Evolutionary conservation across 53 echinoderm and acorn worm species (phyloP).

Genomic region (Actinopyga echinites): DNA sequence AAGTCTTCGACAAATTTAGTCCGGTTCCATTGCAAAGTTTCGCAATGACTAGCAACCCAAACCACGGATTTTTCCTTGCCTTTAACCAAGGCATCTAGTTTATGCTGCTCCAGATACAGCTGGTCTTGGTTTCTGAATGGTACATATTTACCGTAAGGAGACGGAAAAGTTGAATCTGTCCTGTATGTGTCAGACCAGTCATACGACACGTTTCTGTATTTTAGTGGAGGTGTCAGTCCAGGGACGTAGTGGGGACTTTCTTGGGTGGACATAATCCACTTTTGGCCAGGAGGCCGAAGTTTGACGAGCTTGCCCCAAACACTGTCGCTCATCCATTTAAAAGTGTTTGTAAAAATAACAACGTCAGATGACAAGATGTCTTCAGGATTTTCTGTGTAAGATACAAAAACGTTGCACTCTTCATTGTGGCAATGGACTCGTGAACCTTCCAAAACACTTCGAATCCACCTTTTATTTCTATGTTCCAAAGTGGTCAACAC

Average conservation of each 20-base stretch:
- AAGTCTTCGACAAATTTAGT: slow-evolving; percentile 11
- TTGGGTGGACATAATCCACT: slow-evolving; percentile 38
- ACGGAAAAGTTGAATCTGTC: slow-evolving; percentile 23
- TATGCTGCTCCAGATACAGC: neutral
- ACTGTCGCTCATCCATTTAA: slow-evolving; percentile 1
- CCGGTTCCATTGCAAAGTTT: slow-evolving; percentile 30
- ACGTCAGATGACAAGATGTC: slow-evolving; percentile 11
- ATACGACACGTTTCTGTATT: neutral
- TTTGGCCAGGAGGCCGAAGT: slow-evolving; percentile 6
- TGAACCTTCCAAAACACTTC: slow-evolving; percentile 15
- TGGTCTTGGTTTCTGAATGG: neutral
- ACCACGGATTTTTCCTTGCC: slow-evolving; percentile 20
- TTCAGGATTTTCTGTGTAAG: neutral
- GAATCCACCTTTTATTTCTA: slow-evolving; percentile 12
- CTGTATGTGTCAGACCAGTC: slow-evolving; percentile 41
- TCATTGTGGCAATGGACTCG: neutral
- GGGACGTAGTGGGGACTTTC: slow-evolving; percentile 29
- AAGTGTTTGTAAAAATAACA: slow-evolving; percentile 32
- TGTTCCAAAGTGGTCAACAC: neutral
- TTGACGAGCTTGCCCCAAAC: neutral
- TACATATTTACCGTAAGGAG: slow-evolving; percentile 22
- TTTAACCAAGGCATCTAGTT: slow-evolving; percentile 13
- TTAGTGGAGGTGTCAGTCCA: slow-evolving; percentile 10
- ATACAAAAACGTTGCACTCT: neutral
- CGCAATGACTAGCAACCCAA: slow-evolving; percentile 40